phyloP scores from a whole-genome alignment of 30 jellyfish, hydroid and myxozoan species.

The Hydractinia symbiolongicarpus region DNA sequence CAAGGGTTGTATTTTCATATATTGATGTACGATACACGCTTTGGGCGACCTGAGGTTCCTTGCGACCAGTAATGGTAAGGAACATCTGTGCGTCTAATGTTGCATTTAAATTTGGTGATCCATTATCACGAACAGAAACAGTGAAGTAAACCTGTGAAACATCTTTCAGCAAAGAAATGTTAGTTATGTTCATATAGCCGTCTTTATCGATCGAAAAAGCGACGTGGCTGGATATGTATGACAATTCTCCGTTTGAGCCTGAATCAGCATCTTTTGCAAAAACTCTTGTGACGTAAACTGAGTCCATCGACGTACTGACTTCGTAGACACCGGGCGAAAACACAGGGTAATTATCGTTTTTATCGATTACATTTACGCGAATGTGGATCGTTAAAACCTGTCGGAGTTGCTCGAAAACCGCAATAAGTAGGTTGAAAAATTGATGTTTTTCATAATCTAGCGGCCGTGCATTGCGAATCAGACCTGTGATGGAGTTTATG shows the following conservation, averaged over 20 bases:
- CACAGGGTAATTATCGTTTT: slow-evolving; percentile 26
- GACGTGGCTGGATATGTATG: background rate
- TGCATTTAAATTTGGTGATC: slow-evolving; percentile 15
- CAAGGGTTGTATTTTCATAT: slow-evolving; percentile 1
- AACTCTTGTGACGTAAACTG: slow-evolving; percentile 13
- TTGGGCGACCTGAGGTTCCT: background rate
- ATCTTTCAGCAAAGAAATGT: background rate
- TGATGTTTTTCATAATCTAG: background rate
- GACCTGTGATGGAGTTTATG: slow-evolving; percentile 7
- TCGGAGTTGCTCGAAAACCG: background rate
- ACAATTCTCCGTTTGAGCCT: slow-evolving; percentile 21
- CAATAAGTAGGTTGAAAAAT: background rate
- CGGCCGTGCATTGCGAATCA: background rate
- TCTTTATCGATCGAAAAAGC: slow-evolving; percentile 12
- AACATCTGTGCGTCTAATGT: slow-evolving; percentile 1
- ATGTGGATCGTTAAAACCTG: background rate
- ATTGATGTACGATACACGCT: background rate
- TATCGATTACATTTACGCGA: background rate
- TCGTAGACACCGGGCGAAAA: background rate
- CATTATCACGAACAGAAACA: slow-evolving; percentile 28
- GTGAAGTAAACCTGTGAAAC: background rate
- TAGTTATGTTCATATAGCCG: slow-evolving; percentile 19
- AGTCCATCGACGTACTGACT: background rate
- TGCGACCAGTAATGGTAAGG: slow-evolving; percentile 1
- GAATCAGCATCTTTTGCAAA: slow-evolving; percentile 26